Base-by-base conservation (phyloP, 1,140 invertebrate genomes). In the Homalodisca vitripennis region DNA sequence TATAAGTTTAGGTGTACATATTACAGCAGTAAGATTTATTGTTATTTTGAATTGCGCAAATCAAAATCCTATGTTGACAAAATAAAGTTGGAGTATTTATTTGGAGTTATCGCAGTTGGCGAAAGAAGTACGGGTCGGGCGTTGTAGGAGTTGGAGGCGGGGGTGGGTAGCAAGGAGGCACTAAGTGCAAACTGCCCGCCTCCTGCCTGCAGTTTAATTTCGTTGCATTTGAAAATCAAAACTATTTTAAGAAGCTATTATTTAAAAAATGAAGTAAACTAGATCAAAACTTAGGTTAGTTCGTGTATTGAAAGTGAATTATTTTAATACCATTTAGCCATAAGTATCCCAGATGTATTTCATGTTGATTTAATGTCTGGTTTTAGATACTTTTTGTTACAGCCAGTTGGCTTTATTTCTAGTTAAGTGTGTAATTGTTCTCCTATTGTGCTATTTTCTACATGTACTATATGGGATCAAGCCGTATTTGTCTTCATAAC, bases 41-140 rank as follows among this genome's bases (percentile, higher is more conserved):
- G 55, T 71, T 71, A 64, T 62, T 71, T 70, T 71, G 32, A 68
- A 32, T 67, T 67, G 70, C 70, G 68, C 67, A 71, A 71, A 71
- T 68, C 66, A 67, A 71, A 71, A 71, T 68, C 70, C 48, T 41
- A 71, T 69, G 70, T 71, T 71, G 66, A 48, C 63, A 24, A 68
- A 67, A 62, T 64, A 63, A 51, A 53, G 65, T 65, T 46, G 68
- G 53, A 71, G 34, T 62, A n/a, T 71, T 71, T 71, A 71, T 68
- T 67, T 63, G 65, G 65, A 71, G 70, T 71, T 71, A 71, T 71
- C 55, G 55, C 55, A 26, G 55, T 60, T 60, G 55, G 55, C 55
- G 27, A 60, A 60, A 12, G 55, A 41, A n/a, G n/a, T n/a, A n/a
- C n/a, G n/a, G n/a, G n/a, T n/a, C n/a, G n/a, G n/a, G n/a, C n/a